These are phyloP conservation scores for Ylistrum balloti DNA, from an alignment of 1,140 invertebrate genomes.

Conservation along the genomic window DNA sequence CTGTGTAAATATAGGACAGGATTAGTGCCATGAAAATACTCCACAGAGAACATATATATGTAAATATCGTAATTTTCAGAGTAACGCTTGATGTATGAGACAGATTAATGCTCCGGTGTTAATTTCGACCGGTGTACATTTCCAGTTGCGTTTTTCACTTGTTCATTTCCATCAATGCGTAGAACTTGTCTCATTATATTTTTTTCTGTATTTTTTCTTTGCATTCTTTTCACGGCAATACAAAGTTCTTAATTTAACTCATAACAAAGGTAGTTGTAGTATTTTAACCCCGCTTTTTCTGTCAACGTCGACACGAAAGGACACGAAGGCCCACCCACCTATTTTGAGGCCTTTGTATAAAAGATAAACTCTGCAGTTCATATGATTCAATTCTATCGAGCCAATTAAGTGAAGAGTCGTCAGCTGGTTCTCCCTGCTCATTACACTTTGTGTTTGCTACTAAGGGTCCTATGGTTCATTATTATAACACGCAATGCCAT, in stretches of 20 bases:
- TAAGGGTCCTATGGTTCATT: neutral
- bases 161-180: neutral
- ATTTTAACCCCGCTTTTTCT: neutral
- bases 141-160: conserved; percentile 9
- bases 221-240: neutral
- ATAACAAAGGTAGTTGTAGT: conserved; percentile 3
- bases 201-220: conserved; percentile 12
- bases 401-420: conserved; percentile 27
- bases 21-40: neutral
- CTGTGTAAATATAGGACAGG: neutral
- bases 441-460: neutral
- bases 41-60: conserved; percentile 14
- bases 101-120: conserved; percentile 21
- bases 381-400: conserved; percentile 33
- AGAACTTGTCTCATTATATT: neutral
- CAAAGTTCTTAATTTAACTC: conserved; percentile 3
- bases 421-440: neutral
- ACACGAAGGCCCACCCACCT: neutral
- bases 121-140: conserved; percentile 5
- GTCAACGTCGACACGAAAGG: conserved; percentile 14
- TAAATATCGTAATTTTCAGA: conserved; percentile 21
- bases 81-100: neutral
- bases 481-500: neutral
- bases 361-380: conserved; percentile 3
- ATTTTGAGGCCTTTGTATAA: conserved; percentile 14